phyloP scores from a whole-genome alignment of 2,797 vertebrate species.

The Clarias laeviceps region DNA sequence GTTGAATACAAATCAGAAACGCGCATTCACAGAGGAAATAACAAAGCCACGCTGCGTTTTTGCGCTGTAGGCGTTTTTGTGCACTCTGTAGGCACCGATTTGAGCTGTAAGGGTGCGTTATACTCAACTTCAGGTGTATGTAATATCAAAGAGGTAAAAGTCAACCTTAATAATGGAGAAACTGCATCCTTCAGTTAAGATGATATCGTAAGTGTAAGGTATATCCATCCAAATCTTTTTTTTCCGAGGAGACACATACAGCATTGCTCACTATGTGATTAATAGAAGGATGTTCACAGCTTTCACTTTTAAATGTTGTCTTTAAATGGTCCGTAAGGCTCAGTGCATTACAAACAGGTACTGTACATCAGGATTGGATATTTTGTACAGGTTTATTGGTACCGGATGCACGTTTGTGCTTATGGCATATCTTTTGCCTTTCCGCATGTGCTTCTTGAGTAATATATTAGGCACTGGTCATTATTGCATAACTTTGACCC shows the following conservation, averaged over 20 bases:
- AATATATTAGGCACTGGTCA: conserved; percentile 80
- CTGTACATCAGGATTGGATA: conserved; percentile 21
- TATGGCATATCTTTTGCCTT: conserved; percentile 30
- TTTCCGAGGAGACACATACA: conserved; percentile 53
- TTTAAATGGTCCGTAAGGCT: conserved; percentile 74
- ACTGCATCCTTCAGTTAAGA: conserved; percentile 42
- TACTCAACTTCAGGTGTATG: conserved; percentile 54
- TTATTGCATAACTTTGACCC: conserved; percentile 89
- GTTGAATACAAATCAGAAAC: conserved; percentile 64
- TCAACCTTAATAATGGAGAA: conserved; percentile 46
- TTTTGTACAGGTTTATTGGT: conserved; percentile 44
- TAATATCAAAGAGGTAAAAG: conserved; percentile 52
- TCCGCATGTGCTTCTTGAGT: conserved; percentile 48
- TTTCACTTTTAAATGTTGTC: conserved; percentile 59
- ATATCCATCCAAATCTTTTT: conserved; percentile 45
- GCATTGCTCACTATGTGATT: conserved; percentile 61
- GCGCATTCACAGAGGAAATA: conserved; percentile 66
- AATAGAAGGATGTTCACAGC: conserved; percentile 65
- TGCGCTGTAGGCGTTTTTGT: conserved; percentile 49
- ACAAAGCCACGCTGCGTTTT: conserved; percentile 43
- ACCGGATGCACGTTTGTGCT: conserved; percentile 22
- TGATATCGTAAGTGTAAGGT: conserved; percentile 45
- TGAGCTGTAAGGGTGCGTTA: conserved; percentile 54
- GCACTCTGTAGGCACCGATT: conserved; percentile 46
- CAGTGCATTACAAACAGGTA: conserved; percentile 67